These are phyloP conservation scores for Hydractinia symbiolongicarpus DNA, from an alignment of 30 jellyfish, hydroid and myxozoan species.

Conservation along the genomic window DNA sequence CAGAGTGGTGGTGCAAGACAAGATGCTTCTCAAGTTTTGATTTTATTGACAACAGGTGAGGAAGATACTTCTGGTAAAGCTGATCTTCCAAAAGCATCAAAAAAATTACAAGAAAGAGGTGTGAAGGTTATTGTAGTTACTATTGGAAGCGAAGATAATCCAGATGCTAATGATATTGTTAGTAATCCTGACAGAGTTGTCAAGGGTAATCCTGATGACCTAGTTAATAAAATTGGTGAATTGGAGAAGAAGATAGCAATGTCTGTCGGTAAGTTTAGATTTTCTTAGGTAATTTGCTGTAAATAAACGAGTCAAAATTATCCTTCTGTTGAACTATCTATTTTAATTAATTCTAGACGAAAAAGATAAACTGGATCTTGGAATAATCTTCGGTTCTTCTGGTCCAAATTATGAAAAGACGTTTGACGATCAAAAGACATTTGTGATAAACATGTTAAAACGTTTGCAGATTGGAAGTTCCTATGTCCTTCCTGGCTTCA, in stretches of 20 bases:
- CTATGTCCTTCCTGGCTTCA: conserved; percentile 42
- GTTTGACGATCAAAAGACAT: conserved; percentile 39
- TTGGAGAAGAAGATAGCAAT: conserved; percentile 48
- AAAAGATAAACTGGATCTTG: conserved; percentile 58
- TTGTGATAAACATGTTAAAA: conserved; percentile 26
- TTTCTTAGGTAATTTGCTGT: too few species aligned
- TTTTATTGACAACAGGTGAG: conserved; percentile 64
- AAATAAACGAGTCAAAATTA: too few species aligned
- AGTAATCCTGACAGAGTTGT: conserved; percentile 23
- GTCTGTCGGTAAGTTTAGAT: not conserved
- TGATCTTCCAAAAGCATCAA: conserved; percentile 47
- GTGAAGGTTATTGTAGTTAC: conserved; percentile 54
- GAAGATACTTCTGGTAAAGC: conserved; percentile 42
- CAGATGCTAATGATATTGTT: not conserved
- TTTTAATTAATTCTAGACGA: conserved; percentile 15
- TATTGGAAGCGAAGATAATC: conserved; percentile 51
- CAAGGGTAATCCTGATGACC: conserved; percentile 17
- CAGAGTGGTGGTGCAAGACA: conserved; percentile 29
- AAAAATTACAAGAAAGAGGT: conserved; percentile 31
- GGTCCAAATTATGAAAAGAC: conserved; percentile 26
- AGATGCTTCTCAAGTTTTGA: conserved; percentile 34
- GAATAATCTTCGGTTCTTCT: conserved; percentile 58
- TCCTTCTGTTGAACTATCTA: too few species aligned
- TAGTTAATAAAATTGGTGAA: conserved; percentile 41
- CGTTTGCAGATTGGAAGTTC: conserved; percentile 23